Evolutionary conservation across 2,797 vertebrate genomes (phyloP), one percentile per base, ranked within the genome.

Genomic region (Phyllotis vaccarum): DNA sequence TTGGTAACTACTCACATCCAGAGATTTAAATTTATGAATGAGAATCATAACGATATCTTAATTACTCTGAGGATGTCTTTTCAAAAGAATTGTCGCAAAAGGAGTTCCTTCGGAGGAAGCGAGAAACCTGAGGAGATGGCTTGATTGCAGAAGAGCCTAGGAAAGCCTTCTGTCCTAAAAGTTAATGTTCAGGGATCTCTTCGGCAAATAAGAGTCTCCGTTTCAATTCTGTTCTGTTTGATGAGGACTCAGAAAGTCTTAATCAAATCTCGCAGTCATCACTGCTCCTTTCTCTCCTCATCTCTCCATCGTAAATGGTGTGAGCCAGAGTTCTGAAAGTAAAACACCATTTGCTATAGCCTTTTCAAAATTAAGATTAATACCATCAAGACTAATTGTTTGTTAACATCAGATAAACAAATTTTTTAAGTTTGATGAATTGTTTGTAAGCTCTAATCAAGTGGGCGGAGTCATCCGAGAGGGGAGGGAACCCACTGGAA

Each of bases 361-460:
- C 93, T 92, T 97, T 96, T 96, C 97, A 95, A 97, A 98, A 98
- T 98, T 98, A 98, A 97, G 95, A 95, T 52, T 93, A 95, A 97
- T 98, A 98, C 97, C 98, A 98, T 98, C 97, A 97, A 94, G 97
- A 97, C 97, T 98, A 98, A 98, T 98, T 98, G 98, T 98, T 98
- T 95, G 98, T 98, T 98, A 98, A 97, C 97, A 97, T 97, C 97
- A 98, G 98, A 98, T 96, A 98, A 98, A 98, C 94, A 97, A 11
- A 88, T 88, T 94, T 97, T 98, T 98, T 97, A 87, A 95, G 95
- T 97, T 97, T 98, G 98, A 54, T 97, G 98, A 98, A 97, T 98
- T 98, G 98, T 98, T 97, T 98, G 98, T 98, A 98, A 99, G 98
- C 98, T 97, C 96, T 99, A 99, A 99, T 99, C 98, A 99, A 98